phyloP scores from a whole-genome alignment of 2,888 invertebrate genomes.

The Hirudinaria manillensis region DNA sequence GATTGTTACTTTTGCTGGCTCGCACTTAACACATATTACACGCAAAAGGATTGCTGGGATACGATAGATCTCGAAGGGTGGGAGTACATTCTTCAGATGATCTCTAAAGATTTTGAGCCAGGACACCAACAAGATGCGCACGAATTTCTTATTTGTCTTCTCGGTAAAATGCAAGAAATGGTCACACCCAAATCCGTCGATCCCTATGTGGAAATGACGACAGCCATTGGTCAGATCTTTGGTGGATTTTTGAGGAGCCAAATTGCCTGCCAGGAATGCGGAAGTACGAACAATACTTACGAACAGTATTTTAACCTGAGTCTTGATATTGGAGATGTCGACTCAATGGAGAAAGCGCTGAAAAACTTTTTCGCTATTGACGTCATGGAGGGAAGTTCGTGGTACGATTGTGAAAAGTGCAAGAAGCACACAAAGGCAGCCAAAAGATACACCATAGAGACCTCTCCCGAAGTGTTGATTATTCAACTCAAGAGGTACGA shows the following conservation, averaged over 20 bases:
- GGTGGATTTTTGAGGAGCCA: slow-evolving; percentile 1
- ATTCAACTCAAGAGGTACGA: background rate
- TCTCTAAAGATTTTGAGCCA: background rate
- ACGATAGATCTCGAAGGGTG: background rate
- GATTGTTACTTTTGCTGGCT: slow-evolving; percentile 3
- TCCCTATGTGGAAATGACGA: slow-evolving; percentile 9
- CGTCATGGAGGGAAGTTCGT: background rate
- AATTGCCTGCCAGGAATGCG: slow-evolving; percentile 15
- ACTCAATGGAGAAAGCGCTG: slow-evolving; percentile 13
- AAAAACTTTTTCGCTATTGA: background rate
- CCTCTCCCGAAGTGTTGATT: background rate
- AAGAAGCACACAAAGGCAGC: background rate
- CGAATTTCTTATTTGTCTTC: slow-evolving; percentile 22
- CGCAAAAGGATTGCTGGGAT: background rate
- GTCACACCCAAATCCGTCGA: background rate
- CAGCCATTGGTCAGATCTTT: slow-evolving; percentile 18
- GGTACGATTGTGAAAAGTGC: slow-evolving; percentile 4
- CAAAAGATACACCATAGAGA: slow-evolving; percentile 1
- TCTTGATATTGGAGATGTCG: slow-evolving; percentile 1
- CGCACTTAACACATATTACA: background rate
- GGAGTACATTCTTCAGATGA: background rate
- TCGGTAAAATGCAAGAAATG: background rate
- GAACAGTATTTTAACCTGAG: slow-evolving; percentile 15
- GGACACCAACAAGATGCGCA: slow-evolving; percentile 25
- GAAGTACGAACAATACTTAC: background rate